Conservation (phyloP, 1,140 invertebrate genomes). For the Acromyrmex heyeri region DNA sequence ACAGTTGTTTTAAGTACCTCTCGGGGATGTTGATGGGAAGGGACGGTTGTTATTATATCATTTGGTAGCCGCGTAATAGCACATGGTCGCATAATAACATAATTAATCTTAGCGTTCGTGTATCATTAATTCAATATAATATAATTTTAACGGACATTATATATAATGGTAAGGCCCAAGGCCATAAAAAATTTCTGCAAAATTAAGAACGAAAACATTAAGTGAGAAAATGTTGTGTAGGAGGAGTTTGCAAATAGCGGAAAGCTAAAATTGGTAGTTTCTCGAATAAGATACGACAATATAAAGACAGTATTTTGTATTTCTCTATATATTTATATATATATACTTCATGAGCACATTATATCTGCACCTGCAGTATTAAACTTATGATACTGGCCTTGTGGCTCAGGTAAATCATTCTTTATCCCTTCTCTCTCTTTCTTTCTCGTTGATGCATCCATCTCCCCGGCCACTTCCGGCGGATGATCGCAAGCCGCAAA, state of each 20-base stretch:
- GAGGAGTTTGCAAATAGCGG: slow-evolving; percentile 65
- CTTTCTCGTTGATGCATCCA: slow-evolving; percentile 29
- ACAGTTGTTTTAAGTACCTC: slow-evolving; percentile 63
- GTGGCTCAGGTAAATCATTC: slow-evolving; percentile 58
- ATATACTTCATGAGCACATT: not conserved
- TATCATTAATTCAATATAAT: slow-evolving; percentile 57
- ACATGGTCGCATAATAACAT: slow-evolving; percentile 60
- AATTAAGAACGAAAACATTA: slow-evolving; percentile 19
- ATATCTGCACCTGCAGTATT: slow-evolving; percentile 7
- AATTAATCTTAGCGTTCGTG: slow-evolving; percentile 57
- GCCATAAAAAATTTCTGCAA: not conserved
- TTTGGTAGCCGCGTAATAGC: slow-evolving; percentile 60
- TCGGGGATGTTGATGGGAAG: slow-evolving; percentile 63
- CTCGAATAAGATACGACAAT: slow-evolving; percentile 70
- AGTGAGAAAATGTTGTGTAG: slow-evolving; percentile 6
- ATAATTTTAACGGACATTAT: slow-evolving; percentile 35
- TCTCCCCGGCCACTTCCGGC: slow-evolving; percentile 70
- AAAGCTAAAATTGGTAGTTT: slow-evolving; percentile 75
- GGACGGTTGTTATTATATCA: slow-evolving; percentile 65
- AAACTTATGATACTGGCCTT: slow-evolving; percentile 35
- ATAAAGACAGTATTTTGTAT: not conserved
- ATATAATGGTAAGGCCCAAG: slow-evolving; percentile 3
- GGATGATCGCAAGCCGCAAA: slow-evolving; percentile 57
- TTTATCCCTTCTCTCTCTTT: slow-evolving; percentile 21
- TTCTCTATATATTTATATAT: not conserved